Evolutionary conservation across 2,888 invertebrate species (phyloP).

Genomic region (Lepetodrilus schrolli): DNA sequence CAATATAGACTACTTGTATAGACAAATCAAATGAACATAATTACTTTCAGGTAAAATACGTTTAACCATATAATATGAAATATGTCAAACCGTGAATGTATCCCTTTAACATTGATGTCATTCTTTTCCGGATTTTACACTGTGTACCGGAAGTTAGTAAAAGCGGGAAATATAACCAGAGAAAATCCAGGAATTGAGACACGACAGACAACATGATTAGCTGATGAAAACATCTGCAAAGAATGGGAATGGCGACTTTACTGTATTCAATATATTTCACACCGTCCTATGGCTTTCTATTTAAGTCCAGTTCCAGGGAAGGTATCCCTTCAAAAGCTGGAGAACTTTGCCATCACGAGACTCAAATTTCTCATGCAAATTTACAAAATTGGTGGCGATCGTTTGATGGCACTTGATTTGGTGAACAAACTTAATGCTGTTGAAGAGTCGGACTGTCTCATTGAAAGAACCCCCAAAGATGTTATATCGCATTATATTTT

Average conservation of each 20-base stretch:
- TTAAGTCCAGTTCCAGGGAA: conserved; percentile 54
- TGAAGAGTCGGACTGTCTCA: conserved; percentile 63
- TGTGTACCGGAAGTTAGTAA: background rate
- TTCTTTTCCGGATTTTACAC: background rate
- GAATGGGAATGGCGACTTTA: background rate
- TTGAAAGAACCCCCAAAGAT: conserved; percentile 65
- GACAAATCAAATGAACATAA: too few relatives aligned
- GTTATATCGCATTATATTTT: conserved; percentile 69
- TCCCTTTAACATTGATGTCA: too few relatives aligned
- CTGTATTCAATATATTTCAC: background rate
- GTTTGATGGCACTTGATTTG: conserved; percentile 45
- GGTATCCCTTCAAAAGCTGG: conserved; percentile 54
- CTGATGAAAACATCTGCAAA: background rate
- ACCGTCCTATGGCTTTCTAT: conserved; percentile 60
- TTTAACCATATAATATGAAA: too few relatives aligned
- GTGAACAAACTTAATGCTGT: conserved; percentile 47
- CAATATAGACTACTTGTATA: too few relatives aligned
- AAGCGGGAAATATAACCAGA: background rate
- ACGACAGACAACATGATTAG: too few relatives aligned
- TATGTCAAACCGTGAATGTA: too few relatives aligned
- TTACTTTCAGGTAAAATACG: too few relatives aligned
- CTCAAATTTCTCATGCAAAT: conserved; percentile 54
- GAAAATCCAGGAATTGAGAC: too few relatives aligned
- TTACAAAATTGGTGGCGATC: conserved; percentile 25
- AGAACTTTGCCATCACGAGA: conserved; percentile 50